Percentiles rank a stretch among this genome's conserved stretches.
Conservation (phyloP, 2,113 vertebrate species). For the Ia io region DNA sequence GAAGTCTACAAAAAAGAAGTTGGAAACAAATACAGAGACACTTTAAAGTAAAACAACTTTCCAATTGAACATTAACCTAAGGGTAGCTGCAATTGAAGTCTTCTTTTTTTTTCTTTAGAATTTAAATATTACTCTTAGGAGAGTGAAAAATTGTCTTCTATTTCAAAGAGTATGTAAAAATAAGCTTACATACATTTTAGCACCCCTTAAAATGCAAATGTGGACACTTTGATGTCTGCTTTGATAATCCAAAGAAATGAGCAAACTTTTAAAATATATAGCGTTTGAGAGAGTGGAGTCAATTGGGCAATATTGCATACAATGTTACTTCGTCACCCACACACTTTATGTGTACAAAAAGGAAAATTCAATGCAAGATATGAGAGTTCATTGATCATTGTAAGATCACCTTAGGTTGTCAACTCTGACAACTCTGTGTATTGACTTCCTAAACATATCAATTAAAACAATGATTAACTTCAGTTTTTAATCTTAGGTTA, state of each 20-base stretch:
- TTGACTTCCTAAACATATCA: background rate
- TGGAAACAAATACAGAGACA: background rate
- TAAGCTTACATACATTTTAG: background rate
- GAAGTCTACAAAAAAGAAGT: background rate
- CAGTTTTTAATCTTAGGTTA: background rate
- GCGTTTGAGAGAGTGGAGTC: background rate
- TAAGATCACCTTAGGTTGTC: background rate
- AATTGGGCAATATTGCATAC: background rate
- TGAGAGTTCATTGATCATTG: background rate
- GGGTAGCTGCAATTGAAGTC: background rate
- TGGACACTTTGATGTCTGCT: background rate
- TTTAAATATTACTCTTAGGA: background rate
- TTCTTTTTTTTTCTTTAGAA: background rate
- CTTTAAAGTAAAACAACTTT: background rate
- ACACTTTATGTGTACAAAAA: background rate
- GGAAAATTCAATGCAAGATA: background rate
- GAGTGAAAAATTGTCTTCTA: background rate
- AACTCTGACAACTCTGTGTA: background rate
- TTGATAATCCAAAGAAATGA: background rate
- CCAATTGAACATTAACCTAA: background rate
- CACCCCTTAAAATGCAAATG: background rate
- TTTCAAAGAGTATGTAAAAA: background rate
- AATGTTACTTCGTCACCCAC: background rate
- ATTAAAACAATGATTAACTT: conserved; percentile 10
- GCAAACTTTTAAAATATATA: background rate